A percentile compares a stretch with the other conserved stretches of the same genome.
phyloP scores from a whole-genome alignment of 2,888 invertebrate genomes.

The Ctenicera cuprea region DNA sequence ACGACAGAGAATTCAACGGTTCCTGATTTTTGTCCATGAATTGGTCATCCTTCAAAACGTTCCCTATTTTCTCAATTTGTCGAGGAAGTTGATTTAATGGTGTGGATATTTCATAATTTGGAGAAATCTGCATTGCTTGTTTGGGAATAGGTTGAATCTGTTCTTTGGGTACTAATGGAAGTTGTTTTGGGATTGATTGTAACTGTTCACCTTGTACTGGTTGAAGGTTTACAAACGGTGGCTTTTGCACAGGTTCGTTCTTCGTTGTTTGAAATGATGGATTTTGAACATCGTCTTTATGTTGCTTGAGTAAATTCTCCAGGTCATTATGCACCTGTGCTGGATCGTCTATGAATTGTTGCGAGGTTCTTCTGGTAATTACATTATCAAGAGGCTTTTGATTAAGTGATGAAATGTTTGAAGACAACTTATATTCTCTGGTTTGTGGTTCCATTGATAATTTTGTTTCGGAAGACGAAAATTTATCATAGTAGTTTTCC shows the following conservation, averaged over 20 bases:
- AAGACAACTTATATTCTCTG: not conserved
- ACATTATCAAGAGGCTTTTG: not conserved
- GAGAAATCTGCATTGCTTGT: too few species aligned
- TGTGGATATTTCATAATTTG: too few species aligned
- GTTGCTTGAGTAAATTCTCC: conserved; percentile 1
- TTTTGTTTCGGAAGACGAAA: too few species aligned
- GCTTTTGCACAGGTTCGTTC: not conserved
- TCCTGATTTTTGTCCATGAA: too few species aligned
- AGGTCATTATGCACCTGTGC: not conserved
- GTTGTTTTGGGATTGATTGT: not conserved
- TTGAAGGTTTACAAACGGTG: not conserved
- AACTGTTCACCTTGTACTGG: not conserved
- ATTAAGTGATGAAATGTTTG: not conserved
- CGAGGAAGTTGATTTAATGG: too few species aligned
- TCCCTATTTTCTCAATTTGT: too few species aligned
- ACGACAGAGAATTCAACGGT: too few species aligned
- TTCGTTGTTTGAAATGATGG: not conserved
- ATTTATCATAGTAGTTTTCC: not conserved
- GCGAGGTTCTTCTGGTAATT: not conserved
- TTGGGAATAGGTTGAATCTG: not conserved
- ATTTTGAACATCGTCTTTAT: not conserved
- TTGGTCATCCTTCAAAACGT: too few species aligned
- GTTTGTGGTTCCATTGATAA: too few species aligned
- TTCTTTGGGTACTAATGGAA: not conserved
- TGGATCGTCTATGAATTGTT: not conserved